These are phyloP conservation scores for Chamaedrilus cognettii DNA, from an alignment of 2,888 invertebrate species.

Conservation along the genomic window DNA sequence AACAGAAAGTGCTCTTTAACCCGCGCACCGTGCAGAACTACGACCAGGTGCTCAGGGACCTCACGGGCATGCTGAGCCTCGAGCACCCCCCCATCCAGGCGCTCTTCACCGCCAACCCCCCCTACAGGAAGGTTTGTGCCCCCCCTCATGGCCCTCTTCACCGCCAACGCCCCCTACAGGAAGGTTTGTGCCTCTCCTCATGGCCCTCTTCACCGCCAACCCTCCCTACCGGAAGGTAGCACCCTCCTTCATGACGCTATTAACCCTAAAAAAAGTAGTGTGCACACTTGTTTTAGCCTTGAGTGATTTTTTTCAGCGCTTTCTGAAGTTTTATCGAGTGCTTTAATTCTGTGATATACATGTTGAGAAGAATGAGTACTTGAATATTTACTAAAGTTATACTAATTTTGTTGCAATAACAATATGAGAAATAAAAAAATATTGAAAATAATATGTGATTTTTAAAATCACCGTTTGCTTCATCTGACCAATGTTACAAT, in stretches of 20 bases:
- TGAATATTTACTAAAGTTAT: too few relatives aligned
- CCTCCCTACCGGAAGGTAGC: neutral
- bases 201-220: neutral
- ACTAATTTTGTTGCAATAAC: too few relatives aligned
- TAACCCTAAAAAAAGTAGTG: too few relatives aligned
- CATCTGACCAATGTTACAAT: too few relatives aligned
- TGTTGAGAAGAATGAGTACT: too few relatives aligned
- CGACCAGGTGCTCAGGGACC: neutral
- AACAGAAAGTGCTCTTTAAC: neutral
- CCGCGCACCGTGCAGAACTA: neutral
- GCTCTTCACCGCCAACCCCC: neutral
- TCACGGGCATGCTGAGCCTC: neutral
- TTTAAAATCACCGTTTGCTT: too few relatives aligned
- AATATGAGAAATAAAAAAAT: too few relatives aligned
- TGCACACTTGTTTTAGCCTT: too few relatives aligned
- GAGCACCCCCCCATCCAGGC: neutral
- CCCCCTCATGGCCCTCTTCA: neutral
- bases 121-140: neutral
- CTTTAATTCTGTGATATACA: too few relatives aligned
- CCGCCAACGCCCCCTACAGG: neutral
- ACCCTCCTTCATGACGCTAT: neutral
- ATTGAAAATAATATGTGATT: too few relatives aligned
- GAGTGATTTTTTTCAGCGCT: too few relatives aligned
- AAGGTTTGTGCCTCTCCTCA: neutral
- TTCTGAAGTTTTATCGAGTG: too few relatives aligned